Evolutionary conservation across 2,888 invertebrate genomes (phyloP), one percentile per base, ranked within the genome.

Genomic region (Habroteleia sp.): DNA sequence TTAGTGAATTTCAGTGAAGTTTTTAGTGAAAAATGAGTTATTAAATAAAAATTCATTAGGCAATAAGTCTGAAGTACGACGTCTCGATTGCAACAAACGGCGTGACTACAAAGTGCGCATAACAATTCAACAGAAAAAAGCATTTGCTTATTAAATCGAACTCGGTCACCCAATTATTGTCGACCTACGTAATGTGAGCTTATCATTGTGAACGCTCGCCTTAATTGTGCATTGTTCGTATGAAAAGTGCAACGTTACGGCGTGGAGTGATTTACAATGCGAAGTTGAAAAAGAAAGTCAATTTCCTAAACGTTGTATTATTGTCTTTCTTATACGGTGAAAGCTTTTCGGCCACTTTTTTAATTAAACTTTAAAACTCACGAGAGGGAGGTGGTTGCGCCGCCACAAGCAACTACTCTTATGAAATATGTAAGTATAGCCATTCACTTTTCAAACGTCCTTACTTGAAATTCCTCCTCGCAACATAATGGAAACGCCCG

Each of bases 381-480:
- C 72, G 56, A 42, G n/a, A 50, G 41, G 50, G 46, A 3, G 41
- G 25, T 23, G 14, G 42, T 29, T 41, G 17, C 17, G 31, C 42
- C 62, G 44, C 35, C 29, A 16, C 37, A 37, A 42, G 23, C 33
- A 65, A 50, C 58, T 42, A 54, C 60, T 65, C 73, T 66, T 63
- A 78, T 79, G 78, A 79, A 80, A 80, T 79, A 79, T 77, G 76
- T 79, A 78, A 78, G 78, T 77, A 72, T 71, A 54, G 54, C 56
- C 56, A 69, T 54, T 69, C 77, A 77, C 76, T 68, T 71, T 73
- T 74, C 60, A 68, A 75, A 77, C 65, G 73, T 74, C 73, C 76
- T 75, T 75, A 76, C 77, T 79, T 76, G 74, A 77, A 77, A 80
- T 79, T 79, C 76, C 69, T 75, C 33, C 69, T 42, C 31, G 68